Conservation (phyloP, 2,888 invertebrate species). For the Steinernema hermaphroditum region DNA sequence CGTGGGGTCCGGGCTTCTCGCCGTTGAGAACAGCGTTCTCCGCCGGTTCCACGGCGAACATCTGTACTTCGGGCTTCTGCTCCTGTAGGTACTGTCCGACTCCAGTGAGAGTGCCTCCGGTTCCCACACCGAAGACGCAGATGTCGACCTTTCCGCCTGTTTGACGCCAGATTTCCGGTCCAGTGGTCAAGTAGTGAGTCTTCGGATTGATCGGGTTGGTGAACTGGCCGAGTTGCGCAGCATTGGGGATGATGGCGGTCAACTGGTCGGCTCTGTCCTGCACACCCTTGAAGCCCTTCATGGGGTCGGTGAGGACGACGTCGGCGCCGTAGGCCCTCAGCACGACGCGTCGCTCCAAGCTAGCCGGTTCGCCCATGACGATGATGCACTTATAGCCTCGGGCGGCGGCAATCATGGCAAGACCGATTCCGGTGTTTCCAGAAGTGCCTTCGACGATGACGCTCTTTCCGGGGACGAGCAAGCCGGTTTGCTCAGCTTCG, state of each 20-base stretch:
- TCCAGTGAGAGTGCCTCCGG: neutral
- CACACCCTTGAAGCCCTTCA: neutral
- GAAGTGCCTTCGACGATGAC: slow-evolving; percentile 49
- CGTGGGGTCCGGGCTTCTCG: slow-evolving; percentile 42
- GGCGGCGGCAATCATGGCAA: slow-evolving; percentile 37
- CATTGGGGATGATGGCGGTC: neutral
- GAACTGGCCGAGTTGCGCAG: neutral
- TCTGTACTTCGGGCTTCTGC: slow-evolving; percentile 42
- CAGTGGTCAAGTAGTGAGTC: slow-evolving; percentile 41
- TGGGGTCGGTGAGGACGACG: slow-evolving; percentile 32
- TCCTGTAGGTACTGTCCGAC: slow-evolving; percentile 44
- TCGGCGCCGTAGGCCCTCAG: slow-evolving; percentile 43
- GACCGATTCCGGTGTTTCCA: slow-evolving; percentile 43
- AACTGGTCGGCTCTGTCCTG: neutral
- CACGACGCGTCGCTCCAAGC: slow-evolving; percentile 36
- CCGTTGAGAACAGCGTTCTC: slow-evolving; percentile 52
- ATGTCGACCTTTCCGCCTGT: slow-evolving; percentile 41
- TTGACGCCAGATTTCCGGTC: slow-evolving; percentile 44
- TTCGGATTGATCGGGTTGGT: slow-evolving; percentile 34
- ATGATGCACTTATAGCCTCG: slow-evolving; percentile 35
- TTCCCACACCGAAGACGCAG: slow-evolving; percentile 39
- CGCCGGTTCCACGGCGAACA: slow-evolving; percentile 48
- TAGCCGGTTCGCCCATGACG: slow-evolving; percentile 39
- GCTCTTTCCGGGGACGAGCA: slow-evolving; percentile 53
- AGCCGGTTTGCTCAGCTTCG: slow-evolving; percentile 51